These are phyloP conservation scores for Sisor rabdophorus DNA, from an alignment of 2,113 vertebrate genomes.

Conservation along the genomic window DNA sequence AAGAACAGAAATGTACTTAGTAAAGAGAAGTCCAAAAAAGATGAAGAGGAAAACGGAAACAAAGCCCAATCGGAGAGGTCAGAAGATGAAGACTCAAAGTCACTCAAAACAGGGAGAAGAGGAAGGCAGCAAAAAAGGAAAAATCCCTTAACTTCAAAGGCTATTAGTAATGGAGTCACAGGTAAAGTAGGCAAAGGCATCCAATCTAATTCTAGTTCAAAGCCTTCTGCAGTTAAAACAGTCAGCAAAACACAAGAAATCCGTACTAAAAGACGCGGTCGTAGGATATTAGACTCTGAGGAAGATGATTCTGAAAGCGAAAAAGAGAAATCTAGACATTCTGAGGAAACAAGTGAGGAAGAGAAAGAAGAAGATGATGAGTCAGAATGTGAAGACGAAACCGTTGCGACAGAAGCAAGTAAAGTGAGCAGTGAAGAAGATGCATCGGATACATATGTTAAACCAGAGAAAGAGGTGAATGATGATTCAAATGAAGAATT, in stretches of 20 bases:
- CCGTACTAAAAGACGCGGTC: constrained; percentile 33
- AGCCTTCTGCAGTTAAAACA: constrained; percentile 14
- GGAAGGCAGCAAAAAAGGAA: constrained; percentile 27
- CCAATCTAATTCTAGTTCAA: constrained; percentile 41
- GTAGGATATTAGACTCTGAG: constrained; percentile 29
- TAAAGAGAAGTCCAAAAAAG: constrained; percentile 29
- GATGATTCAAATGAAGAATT: constrained; percentile 51
- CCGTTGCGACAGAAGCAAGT: constrained; percentile 21
- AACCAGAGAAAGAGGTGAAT: constrained; percentile 42
- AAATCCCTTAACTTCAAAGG: constrained; percentile 13
- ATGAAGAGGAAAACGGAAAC: constrained; percentile 29
- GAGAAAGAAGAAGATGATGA: constrained; percentile 45
- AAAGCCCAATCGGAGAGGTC: constrained; percentile 2
- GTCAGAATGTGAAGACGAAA: constrained; percentile 19
- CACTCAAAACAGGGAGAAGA: constrained; percentile 25
- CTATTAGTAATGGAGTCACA: constrained; percentile 14
- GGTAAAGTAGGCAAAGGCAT: constrained; percentile 32
- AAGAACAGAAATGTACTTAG: constrained; percentile 8
- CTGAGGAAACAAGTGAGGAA: constrained; percentile 51
- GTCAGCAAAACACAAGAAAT: constrained; percentile 30
- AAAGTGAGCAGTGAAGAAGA: constrained; percentile 40
- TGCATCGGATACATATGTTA: constrained; percentile 18
- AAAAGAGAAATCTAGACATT: constrained; percentile 49
- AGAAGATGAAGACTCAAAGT: constrained; percentile 26
- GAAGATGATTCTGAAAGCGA: constrained; percentile 39